phyloP scores from a whole-genome alignment of 2,888 invertebrate species.

The Parapristionchus giblindavisi region DNA sequence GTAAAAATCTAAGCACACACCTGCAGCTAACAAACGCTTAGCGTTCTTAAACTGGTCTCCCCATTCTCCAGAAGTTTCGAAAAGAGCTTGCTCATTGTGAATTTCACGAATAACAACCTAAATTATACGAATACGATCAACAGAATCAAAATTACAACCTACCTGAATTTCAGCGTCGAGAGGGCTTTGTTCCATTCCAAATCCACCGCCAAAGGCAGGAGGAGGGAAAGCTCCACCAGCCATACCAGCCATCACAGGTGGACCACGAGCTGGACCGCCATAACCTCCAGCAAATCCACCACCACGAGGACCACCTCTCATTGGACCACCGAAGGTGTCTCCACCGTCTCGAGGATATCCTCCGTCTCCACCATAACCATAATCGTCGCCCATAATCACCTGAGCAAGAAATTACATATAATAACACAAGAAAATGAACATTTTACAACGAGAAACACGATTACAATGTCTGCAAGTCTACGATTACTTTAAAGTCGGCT shows the following conservation, averaged over 20 bases:
- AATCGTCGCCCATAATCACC: slow-evolving; percentile 22
- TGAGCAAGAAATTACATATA: not conserved
- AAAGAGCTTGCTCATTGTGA: slow-evolving; percentile 56
- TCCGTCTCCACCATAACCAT: slow-evolving; percentile 44
- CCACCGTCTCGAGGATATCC: slow-evolving; percentile 39
- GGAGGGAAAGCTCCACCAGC: slow-evolving; percentile 6
- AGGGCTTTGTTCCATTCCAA: slow-evolving; percentile 52
- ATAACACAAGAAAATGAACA: no score
- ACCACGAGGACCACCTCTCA: slow-evolving; percentile 13
- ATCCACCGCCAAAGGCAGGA: slow-evolving; percentile 38
- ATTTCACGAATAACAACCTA: slow-evolving; percentile 66
- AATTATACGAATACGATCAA: slow-evolving; percentile 19
- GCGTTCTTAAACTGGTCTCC: slow-evolving; percentile 67
- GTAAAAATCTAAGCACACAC: slow-evolving; percentile 37
- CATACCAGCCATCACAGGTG: not conserved
- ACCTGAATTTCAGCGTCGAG: slow-evolving; percentile 66
- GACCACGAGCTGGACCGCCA: slow-evolving; percentile 34
- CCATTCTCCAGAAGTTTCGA: slow-evolving; percentile 62
- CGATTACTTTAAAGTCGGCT: no score
- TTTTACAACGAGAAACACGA: no score
- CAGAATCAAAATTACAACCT: no score
- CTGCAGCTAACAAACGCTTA: slow-evolving; percentile 59
- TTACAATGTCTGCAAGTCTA: no score
- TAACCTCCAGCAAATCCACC: slow-evolving; percentile 32
- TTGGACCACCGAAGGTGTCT: slow-evolving; percentile 40